Evolutionary conservation across 92 coral and sea anemone species (phyloP), one percentile per base, ranked within the genome.

Genomic region (Epizoanthus illoricatus): DNA sequence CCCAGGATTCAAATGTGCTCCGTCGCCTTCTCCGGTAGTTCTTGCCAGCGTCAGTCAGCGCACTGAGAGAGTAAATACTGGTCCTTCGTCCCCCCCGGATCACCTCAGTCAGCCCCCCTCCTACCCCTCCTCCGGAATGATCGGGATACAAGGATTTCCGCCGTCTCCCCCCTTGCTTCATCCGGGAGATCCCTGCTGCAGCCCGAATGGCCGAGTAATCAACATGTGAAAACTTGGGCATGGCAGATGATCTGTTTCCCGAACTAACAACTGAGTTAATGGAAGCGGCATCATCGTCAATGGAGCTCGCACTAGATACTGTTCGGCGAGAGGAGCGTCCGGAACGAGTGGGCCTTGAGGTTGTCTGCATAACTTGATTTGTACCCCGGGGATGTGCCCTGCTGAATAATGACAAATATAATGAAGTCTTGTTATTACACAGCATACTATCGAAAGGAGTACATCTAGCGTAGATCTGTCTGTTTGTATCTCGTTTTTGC

Each of bases 1-100:
- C 97, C 94, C 94, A 92, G 12, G 91, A 88, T 59, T 92, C 97
- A 67, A 91, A 90, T 10, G 97, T 91, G 43, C 88, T 94, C 47
- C 90, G 80, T 85, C 88, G 80, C 68, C 92, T 86, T 67, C 90
- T 63, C 74, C 90, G 88, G 69, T 88, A 75, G 62, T 61, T 92
- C 41, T 89, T 88, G 15, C 97, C 94, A 0, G 92, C 97, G 18
- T 86, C 94, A 16, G 92, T 88, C 58, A 92, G 67, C 47, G 87
- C 89, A 11, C 92, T 91, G 62, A 92, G 69, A 13, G 97, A 83
- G 71, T 91, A 88, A 15, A 92, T 91, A 55, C 90, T 91, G 71
- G 89, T 86, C 58, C 86, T 80, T 7, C 92, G 94, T 57, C 85
- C 81, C 0, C 94, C 89, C 28, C 85, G 80, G 36, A 41, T 47